These are phyloP conservation scores for Phainopepla nitens DNA, from an alignment of 2,113 vertebrate species.

Conservation along the genomic window DNA sequence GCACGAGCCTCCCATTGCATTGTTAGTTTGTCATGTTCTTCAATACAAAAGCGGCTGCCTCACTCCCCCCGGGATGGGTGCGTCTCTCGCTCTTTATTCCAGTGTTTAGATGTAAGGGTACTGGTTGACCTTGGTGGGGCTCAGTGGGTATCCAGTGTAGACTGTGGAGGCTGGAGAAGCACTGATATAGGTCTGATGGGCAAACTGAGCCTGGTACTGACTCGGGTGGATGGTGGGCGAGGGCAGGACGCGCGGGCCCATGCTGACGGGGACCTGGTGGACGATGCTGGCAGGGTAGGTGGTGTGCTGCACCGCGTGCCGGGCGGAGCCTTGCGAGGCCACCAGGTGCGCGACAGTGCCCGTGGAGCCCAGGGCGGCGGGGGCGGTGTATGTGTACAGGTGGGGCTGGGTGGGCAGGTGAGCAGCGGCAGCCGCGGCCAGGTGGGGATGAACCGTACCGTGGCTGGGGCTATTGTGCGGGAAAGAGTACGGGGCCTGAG, in stretches of 20 bases:
- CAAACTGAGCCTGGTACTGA: conserved; percentile 97
- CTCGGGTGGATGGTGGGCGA: conserved; percentile 93
- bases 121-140: conserved; percentile 99
- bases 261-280: conserved; percentile 95
- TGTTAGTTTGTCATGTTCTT: conserved; percentile 62
- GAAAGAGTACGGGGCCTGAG: conserved; percentile 93
- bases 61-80: not conserved
- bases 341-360: conserved; percentile 94
- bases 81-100: conserved; percentile 63
- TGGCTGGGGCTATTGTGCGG: conserved; percentile 94
- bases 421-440: conserved; percentile 81
- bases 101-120: conserved; percentile 97
- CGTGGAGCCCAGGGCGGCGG: conserved; percentile 87
- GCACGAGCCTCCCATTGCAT: conserved; percentile 54
- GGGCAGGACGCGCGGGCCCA: conserved; percentile 91
- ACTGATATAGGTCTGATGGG: conserved; percentile 98
- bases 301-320: conserved; percentile 88
- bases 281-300: conserved; percentile 92
- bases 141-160: conserved; percentile 99
- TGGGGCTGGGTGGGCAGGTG: conserved; percentile 92
- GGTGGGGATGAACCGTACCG: conserved; percentile 87
- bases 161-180: conserved; percentile 95
- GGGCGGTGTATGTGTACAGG: conserved; percentile 92
- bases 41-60: conserved; percentile 61
- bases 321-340: conserved; percentile 89